These are phyloP conservation scores for Brachypteracias leptosomus DNA, from an alignment of 2,113 vertebrate species.

Conservation along the genomic window DNA sequence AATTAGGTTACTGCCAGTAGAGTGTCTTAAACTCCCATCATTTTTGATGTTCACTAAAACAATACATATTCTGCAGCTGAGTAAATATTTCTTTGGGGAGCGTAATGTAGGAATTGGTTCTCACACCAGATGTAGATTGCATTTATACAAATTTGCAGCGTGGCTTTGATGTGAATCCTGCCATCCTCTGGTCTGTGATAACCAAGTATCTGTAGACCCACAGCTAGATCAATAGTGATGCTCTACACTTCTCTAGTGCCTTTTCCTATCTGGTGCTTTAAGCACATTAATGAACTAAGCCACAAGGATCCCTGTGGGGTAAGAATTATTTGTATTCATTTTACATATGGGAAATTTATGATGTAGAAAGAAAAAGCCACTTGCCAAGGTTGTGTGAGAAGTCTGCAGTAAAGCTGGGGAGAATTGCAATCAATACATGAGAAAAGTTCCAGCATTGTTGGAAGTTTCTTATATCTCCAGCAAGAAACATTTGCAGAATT, in stretches of 20 bases:
- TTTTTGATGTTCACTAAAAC: conserved; percentile 30
- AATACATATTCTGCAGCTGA: conserved; percentile 31
- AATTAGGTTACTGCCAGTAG: conserved; percentile 23
- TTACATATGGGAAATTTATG: not conserved
- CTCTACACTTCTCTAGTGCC: not conserved
- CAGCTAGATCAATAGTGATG: not conserved
- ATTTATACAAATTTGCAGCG: conserved; percentile 21
- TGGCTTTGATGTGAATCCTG: conserved; percentile 33
- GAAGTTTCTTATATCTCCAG: not conserved
- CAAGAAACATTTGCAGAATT: not conserved
- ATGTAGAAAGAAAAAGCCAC: not conserved
- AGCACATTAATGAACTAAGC: not conserved
- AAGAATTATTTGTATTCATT: not conserved
- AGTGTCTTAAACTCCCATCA: conserved; percentile 3
- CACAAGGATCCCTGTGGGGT: not conserved
- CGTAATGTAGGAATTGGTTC: not conserved
- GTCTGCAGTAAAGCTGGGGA: not conserved
- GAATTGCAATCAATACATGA: not conserved
- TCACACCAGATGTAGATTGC: conserved; percentile 6
- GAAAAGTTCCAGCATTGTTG: not conserved
- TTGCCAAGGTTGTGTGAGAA: not conserved
- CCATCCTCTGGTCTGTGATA: not conserved
- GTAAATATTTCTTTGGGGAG: conserved; percentile 34
- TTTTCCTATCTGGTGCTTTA: not conserved
- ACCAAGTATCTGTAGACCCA: not conserved